Conservation (phyloP, 1,140 invertebrate genomes). For the Drosophila orosa region DNA sequence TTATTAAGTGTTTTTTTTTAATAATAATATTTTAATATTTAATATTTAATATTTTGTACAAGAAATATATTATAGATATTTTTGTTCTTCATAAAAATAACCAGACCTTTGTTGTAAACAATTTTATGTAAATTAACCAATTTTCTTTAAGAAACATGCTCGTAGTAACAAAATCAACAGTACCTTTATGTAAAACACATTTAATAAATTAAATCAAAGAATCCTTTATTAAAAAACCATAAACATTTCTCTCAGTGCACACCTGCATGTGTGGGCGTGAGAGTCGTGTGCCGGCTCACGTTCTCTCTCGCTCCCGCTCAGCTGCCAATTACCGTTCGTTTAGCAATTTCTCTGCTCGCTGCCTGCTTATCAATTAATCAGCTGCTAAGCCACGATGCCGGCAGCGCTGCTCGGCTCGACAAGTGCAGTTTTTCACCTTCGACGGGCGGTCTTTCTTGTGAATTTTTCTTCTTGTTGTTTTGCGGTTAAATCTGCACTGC, state of each 20-base stretch:
- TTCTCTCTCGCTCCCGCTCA: slow-evolving; percentile 10
- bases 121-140: too few relatives aligned
- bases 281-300: slow-evolving; percentile 1
- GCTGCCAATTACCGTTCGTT: slow-evolving; percentile 46
- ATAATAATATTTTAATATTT: too few relatives aligned
- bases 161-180: background rate
- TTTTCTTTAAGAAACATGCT: background rate
- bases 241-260: background rate
- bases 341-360: slow-evolving; percentile 44
- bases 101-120: too few relatives aligned
- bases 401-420: slow-evolving; percentile 14
- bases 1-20: too few relatives aligned
- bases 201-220: background rate
- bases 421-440: slow-evolving; percentile 57
- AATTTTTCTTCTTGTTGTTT: background rate
- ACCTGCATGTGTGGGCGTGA: slow-evolving; percentile 5
- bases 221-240: background rate
- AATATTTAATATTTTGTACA: background rate
- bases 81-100: background rate
- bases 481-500: slow-evolving; percentile 41
- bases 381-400: slow-evolving; percentile 25
- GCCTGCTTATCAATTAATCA: slow-evolving; percentile 65
- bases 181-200: background rate
- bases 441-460: slow-evolving; percentile 1
- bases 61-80: background rate